These are phyloP conservation scores for Pangasius sanitwongsei DNA, from an alignment of 2,797 vertebrate genomes.

Conservation along the genomic window DNA sequence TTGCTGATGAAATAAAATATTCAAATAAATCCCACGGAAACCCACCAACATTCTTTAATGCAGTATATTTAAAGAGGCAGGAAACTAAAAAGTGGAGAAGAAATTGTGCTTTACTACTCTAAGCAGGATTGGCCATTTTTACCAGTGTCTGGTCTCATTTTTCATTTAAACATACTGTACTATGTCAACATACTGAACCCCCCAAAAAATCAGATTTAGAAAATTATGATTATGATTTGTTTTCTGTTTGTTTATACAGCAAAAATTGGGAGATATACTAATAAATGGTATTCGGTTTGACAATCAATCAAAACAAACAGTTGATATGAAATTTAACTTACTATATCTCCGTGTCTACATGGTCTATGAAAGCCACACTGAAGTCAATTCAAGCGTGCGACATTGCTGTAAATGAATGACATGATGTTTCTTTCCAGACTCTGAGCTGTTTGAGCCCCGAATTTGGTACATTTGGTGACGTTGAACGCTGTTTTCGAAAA, in stretches of 20 bases:
- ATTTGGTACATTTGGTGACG: not conserved
- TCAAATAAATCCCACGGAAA: not conserved
- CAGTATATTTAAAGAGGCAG: not conserved
- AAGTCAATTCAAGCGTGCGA: not conserved
- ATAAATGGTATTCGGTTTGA: not conserved
- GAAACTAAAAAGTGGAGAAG: not conserved
- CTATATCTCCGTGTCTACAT: not conserved
- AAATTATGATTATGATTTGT: too few species aligned
- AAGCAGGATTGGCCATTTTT: not conserved
- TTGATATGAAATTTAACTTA: not conserved
- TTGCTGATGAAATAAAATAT: constrained; percentile 23
- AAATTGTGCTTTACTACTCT: not conserved
- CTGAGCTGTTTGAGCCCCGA: not conserved
- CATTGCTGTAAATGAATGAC: not conserved
- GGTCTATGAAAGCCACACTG: not conserved
- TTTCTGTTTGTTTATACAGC: not conserved
- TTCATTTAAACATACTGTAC: not conserved
- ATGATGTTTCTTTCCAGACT: not conserved
- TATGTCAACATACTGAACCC: too few species aligned
- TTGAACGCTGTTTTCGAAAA: not conserved
- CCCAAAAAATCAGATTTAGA: not conserved
- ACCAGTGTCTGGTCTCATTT: not conserved
- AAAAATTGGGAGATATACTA: not conserved
- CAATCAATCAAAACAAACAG: not conserved
- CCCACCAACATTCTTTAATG: not conserved